phyloP scores from a whole-genome alignment of 2,797 vertebrate genomes.

The Poeciliopsis gracilis region DNA sequence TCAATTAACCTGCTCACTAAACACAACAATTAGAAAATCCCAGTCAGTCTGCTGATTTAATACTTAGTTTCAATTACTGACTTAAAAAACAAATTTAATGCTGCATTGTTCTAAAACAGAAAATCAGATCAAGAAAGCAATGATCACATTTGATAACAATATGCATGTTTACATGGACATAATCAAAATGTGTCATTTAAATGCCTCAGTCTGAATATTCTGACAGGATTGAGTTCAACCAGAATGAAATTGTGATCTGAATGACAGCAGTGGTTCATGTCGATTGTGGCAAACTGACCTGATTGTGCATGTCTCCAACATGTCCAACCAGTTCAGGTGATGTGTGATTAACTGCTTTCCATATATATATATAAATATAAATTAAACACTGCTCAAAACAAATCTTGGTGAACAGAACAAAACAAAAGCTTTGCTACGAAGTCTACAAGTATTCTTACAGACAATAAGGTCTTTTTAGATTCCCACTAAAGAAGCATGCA shows the following conservation, averaged over 20 bases:
- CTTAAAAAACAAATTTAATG: not conserved
- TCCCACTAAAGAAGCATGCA: constrained; percentile 10
- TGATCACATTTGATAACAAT: not conserved
- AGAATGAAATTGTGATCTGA: no score
- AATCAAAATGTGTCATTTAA: no score
- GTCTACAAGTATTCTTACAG: not conserved
- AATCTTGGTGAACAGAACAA: not conserved
- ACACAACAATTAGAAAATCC: not conserved
- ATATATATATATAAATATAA: not conserved
- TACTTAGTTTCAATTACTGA: not conserved
- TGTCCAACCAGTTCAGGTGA: not conserved
- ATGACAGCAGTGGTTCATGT: no score
- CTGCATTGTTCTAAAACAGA: not conserved
- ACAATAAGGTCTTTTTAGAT: constrained; percentile 11
- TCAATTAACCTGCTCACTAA: not conserved
- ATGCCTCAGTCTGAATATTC: no score
- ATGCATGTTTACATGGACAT: not conserved
- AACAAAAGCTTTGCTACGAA: not conserved
- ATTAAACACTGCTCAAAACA: not conserved
- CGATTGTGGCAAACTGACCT: no score
- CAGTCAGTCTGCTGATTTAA: not conserved
- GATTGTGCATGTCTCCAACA: not conserved
- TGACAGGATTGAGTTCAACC: no score
- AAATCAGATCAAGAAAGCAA: not conserved
- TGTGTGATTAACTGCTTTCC: not conserved